A percentile compares a stretch with the other conserved stretches of the same genome.
phyloP scores from a whole-genome alignment of 2,797 vertebrate species.

The Chloroceryle amazona region DNA sequence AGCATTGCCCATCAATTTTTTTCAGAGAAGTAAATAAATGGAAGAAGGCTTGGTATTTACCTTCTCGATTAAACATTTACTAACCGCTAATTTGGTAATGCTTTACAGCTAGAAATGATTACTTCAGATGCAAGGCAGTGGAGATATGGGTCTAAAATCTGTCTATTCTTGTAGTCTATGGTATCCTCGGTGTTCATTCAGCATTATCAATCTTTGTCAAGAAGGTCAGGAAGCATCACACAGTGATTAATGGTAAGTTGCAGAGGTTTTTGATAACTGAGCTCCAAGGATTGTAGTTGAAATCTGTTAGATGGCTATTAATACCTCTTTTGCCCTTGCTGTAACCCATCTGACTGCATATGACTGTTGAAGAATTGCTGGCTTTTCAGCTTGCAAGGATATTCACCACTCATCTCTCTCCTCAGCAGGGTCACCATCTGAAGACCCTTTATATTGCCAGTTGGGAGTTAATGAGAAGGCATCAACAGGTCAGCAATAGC shows the following conservation, averaged over 20 bases:
- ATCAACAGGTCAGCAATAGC: not conserved
- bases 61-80: not conserved
- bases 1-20: not conserved
- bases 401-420: not conserved
- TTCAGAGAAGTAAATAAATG: not conserved
- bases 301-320: slow-evolving; percentile 35
- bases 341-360: not conserved
- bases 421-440: not conserved
- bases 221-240: not conserved
- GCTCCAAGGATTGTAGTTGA: slow-evolving; percentile 5
- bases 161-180: not conserved
- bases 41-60: not conserved
- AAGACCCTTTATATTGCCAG: not conserved
- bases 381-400: not conserved
- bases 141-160: not conserved
- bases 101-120: not conserved
- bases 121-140: not conserved
- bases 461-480: not conserved
- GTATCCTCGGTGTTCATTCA: not conserved
- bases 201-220: slow-evolving; percentile 45
- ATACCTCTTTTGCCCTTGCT: slow-evolving; percentile 10
- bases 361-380: not conserved
- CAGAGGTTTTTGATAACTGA: slow-evolving; percentile 40
- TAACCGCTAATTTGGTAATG: not conserved
- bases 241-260: slow-evolving; percentile 27